Conservation (phyloP, 2,113 vertebrate species). For the Phoxinus phoxinus region DNA sequence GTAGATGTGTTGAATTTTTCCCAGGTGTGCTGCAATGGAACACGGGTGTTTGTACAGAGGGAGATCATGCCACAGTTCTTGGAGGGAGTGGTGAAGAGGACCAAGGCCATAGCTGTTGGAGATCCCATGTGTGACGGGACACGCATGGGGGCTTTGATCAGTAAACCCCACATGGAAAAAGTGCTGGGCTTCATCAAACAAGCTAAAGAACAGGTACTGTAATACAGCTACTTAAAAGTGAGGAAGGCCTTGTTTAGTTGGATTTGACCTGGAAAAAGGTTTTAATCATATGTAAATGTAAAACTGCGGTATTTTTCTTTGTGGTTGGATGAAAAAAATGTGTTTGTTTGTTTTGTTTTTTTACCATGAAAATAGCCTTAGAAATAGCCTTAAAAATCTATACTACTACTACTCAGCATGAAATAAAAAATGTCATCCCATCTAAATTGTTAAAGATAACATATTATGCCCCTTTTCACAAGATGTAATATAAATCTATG, state of each 20-base stretch:
- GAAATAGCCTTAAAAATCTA: no score
- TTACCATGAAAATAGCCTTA: no score
- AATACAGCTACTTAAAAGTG: background rate
- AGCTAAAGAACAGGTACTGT: constrained; percentile 86
- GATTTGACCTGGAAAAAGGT: no score
- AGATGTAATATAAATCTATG: no score
- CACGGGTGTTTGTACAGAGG: constrained; percentile 90
- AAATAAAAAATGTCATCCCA: no score
- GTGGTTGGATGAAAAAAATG: no score
- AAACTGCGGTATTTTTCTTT: no score
- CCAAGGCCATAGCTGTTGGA: constrained; percentile 86
- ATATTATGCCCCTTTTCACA: no score
- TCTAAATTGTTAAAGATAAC: background rate
- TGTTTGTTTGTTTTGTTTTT: no score
- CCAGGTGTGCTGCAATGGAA: constrained; percentile 96
- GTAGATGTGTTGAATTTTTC: background rate
- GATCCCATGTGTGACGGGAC: constrained; percentile 88
- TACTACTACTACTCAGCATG: no score
- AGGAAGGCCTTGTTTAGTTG: background rate
- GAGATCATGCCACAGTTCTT: constrained; percentile 87
- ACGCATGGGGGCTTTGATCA: constrained; percentile 93
- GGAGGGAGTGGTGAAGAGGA: constrained; percentile 87
- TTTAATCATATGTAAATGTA: no score
- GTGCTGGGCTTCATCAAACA: constrained; percentile 85
- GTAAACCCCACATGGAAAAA: constrained; percentile 84